phyloP scores from a whole-genome alignment of 2,113 vertebrate genomes.

The Scartelaos histophorus region DNA sequence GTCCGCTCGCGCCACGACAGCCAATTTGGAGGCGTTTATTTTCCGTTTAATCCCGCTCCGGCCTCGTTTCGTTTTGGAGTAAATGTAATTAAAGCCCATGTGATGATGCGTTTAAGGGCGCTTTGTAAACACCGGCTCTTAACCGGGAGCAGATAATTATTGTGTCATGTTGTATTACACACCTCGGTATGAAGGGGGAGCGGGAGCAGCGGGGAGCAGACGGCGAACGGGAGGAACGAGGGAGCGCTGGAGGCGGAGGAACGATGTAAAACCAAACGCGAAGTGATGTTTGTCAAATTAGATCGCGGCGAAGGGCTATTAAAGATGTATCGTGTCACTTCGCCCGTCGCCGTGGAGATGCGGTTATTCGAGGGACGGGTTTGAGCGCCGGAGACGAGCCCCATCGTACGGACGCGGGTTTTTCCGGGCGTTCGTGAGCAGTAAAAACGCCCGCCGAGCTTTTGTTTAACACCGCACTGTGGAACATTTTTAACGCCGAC shows the following conservation, averaged over 20 bases:
- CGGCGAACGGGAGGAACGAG: constrained; percentile 20
- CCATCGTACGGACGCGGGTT: too few species aligned
- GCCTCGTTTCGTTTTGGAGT: constrained; percentile 48
- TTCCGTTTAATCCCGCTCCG: constrained; percentile 56
- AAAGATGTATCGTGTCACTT: too few species aligned
- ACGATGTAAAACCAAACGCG: background rate
- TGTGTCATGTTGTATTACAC: constrained; percentile 75
- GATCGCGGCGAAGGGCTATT: background rate
- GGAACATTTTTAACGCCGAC: too few species aligned
- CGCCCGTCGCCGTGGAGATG: too few species aligned
- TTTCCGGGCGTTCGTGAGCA: too few species aligned
- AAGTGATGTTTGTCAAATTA: constrained; percentile 4
- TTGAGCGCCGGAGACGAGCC: too few species aligned
- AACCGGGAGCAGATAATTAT: constrained; percentile 73
- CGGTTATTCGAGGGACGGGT: too few species aligned
- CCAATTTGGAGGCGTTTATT: constrained; percentile 75
- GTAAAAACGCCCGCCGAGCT: too few species aligned
- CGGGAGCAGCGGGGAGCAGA: constrained; percentile 29
- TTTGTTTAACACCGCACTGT: too few species aligned
- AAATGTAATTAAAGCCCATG: constrained; percentile 70
- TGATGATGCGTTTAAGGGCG: constrained; percentile 52
- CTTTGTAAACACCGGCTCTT: constrained; percentile 73
- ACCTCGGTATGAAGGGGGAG: constrained; percentile 64
- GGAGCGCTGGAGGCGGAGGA: background rate
- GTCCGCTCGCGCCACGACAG: constrained; percentile 64